Evolutionary conservation across 1,140 invertebrate genomes (phyloP).

Genomic region (Penaeus indicus): DNA sequence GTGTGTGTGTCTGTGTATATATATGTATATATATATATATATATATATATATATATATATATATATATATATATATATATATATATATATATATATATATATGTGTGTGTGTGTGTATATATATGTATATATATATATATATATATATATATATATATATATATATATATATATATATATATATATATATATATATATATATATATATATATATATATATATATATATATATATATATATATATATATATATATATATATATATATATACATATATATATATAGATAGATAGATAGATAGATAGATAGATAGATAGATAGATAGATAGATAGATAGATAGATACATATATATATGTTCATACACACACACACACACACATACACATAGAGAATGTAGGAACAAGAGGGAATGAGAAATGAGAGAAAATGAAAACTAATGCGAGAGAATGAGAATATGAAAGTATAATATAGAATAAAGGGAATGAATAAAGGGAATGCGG

Average conservation of each 20-base stretch:
- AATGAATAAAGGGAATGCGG: too few species aligned
- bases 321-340: too few species aligned
- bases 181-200: constrained; percentile 46
- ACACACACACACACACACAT: constrained; percentile 11
- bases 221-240: constrained; percentile 23
- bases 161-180: constrained; percentile 45
- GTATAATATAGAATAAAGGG: too few species aligned
- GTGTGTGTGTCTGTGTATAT: too few species aligned
- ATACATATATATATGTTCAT: constrained; percentile 7
- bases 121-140: not conserved
- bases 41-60: constrained; percentile 11
- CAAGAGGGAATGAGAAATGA: too few species aligned
- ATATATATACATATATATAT: constrained; percentile 32
- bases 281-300: constrained; percentile 48
- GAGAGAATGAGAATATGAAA: too few species aligned
- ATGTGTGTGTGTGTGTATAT: not conserved
- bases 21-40: not conserved
- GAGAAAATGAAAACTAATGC: too few species aligned
- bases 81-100: constrained; percentile 20
- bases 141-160: constrained; percentile 42
- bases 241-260: constrained; percentile 32
- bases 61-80: constrained; percentile 20
- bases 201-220: constrained; percentile 37
- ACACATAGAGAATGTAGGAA: constrained; percentile 22
- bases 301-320: too few species aligned